Evolutionary conservation across 2,888 invertebrate species (phyloP).

Genomic region (Melinopterus prodromus): DNA sequence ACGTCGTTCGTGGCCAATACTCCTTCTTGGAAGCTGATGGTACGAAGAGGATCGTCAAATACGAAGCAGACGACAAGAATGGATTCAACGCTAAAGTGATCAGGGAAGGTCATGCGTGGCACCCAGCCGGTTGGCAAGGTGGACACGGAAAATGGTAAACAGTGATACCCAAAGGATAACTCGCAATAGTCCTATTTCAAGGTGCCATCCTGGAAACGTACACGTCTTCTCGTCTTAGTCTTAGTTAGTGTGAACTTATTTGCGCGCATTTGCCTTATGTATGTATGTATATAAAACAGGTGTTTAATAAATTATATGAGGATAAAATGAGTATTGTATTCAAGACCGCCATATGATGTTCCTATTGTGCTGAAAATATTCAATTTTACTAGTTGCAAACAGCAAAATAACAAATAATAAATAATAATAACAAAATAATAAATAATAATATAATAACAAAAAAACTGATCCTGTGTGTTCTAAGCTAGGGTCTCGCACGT

Average conservation of each 20-base stretch:
- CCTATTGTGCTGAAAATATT: no score
- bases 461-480: no score
- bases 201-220: background rate
- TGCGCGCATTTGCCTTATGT: background rate
- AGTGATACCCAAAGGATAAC: background rate
- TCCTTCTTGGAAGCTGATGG: slow-evolving; percentile 60
- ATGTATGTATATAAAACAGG: background rate
- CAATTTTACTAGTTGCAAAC: no score
- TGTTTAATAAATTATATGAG: background rate
- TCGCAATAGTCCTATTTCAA: background rate
- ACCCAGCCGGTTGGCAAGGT: slow-evolving; percentile 26
- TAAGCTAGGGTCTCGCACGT: no score
- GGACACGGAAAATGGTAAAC: slow-evolving; percentile 15
- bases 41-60: slow-evolving; percentile 56
- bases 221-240: background rate
- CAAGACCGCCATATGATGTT: no score
- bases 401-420: no score
- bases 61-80: slow-evolving; percentile 57
- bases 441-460: no score
- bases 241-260: background rate
- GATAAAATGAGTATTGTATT: background rate
- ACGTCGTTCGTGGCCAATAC: slow-evolving; percentile 58
- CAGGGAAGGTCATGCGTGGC: slow-evolving; percentile 27
- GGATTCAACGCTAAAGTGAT: slow-evolving; percentile 56
- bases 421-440: no score